Evolutionary conservation across 2,113 vertebrate genomes (phyloP), one percentile per base, ranked within the genome.

Genomic region (Tachycineta bicolor): DNA sequence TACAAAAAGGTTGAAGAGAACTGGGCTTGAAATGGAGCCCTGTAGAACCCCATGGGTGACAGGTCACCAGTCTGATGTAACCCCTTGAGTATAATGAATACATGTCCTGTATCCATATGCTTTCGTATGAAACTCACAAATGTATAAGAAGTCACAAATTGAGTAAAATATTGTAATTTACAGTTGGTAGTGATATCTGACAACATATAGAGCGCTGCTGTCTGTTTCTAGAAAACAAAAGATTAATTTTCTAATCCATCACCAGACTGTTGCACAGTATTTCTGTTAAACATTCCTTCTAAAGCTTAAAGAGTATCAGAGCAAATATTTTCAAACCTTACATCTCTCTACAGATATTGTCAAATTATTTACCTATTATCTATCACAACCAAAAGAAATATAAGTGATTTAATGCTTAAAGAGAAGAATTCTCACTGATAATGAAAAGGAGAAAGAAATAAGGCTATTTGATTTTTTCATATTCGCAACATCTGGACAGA

Each of bases 31-130:
- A 76, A 44, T 18, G 11, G 19, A 75, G 6, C 15, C 6, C 43
- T 29, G 19, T 21, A 43, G 39, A 47, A 14, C 7, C 16, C 10
- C n/a, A 23, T 0, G 1, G 10, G 11, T 25, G 12, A n/a, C 29
- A 29, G 20, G 9, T n/a, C 23, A 21, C 11, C 2, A 25, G 24
- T 6, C 49, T 31, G 24, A 41, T 29, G 15, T 29, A 34, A 49
- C 2, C 21, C 5, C 24, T 25, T 41, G 11, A 55, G 39, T 56
- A 20, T 5, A 55, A 55, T 9, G 12, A 29, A n/a, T 25, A 16
- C 15, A 21, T 24, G 16, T 24, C 19, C 16, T 29, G 3, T 22
- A 28, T 37, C 18, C 8, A 12, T 19, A 50, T 4, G 10, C 2
- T 21, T 3, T 11, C 12, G 37, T 52, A 9, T 37, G 67, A 81